Conservation (phyloP, 2,113 vertebrate genomes). For the Centropus bengalensis region DNA sequence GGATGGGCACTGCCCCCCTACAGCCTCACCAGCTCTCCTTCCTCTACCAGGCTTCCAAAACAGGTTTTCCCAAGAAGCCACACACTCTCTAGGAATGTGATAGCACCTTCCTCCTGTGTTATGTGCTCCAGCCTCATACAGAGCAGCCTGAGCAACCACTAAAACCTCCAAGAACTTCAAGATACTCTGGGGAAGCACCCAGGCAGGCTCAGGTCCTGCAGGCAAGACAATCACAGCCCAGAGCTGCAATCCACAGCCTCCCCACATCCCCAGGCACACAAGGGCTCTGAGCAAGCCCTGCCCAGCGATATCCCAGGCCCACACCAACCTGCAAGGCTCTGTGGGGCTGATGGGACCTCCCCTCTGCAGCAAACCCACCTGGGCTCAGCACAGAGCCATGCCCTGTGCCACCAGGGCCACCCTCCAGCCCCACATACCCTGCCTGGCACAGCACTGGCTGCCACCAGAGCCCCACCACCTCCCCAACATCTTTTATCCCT, state of each 20-base stretch:
- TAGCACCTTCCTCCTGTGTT: not conserved
- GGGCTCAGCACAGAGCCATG: not conserved
- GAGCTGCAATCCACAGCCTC: not conserved
- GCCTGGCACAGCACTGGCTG: too few relatives aligned
- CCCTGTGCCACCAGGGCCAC: not conserved
- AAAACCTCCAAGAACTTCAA: not conserved
- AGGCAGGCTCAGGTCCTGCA: not conserved
- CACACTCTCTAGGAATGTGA: not conserved
- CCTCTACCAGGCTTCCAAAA: not conserved
- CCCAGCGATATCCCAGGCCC: not conserved
- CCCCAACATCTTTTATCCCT: not conserved
- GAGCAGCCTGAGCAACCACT: not conserved
- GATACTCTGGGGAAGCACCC: not conserved
- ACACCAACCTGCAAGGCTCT: too few relatives aligned
- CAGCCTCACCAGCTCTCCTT: not conserved
- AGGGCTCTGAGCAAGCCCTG: not conserved
- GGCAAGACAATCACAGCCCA: not conserved
- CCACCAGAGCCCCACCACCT: too few relatives aligned
- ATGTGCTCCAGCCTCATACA: too few relatives aligned
- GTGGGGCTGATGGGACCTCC: not conserved
- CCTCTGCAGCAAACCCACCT: not conserved
- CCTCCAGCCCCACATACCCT: not conserved
- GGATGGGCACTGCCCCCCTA: not conserved
- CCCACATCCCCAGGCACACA: not conserved
- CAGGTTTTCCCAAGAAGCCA: not conserved